Evolutionary conservation across 2,113 vertebrate genomes (phyloP).

Genomic region (Labeo catla): DNA sequence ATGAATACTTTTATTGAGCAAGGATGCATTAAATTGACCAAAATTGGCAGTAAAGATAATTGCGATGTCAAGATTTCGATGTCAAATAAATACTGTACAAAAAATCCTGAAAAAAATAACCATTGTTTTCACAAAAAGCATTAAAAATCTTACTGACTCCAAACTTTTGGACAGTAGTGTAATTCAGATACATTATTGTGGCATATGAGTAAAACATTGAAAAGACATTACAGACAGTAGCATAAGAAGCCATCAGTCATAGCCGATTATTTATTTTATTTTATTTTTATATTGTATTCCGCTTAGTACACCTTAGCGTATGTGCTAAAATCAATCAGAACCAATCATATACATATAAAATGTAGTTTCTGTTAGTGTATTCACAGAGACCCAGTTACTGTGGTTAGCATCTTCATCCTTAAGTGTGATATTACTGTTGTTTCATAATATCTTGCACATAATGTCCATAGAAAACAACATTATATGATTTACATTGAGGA

Average conservation of each 20-base stretch:
- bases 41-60: not conserved
- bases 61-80: not conserved
- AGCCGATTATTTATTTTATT: not conserved
- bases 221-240: not conserved
- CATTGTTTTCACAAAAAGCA: not conserved
- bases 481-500: slow-evolving; percentile 25
- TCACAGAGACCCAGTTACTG: not conserved
- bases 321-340: not conserved
- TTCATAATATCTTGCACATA: slow-evolving; percentile 6
- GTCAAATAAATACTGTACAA: too few relatives aligned
- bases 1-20: not conserved
- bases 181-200: not conserved
- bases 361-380: not conserved
- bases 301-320: not conserved
- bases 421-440: slow-evolving; percentile 22
- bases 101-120: too few relatives aligned
- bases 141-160: not conserved
- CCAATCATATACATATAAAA: not conserved
- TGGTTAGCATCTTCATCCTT: slow-evolving; percentile 17
- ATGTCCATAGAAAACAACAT: slow-evolving; percentile 15
- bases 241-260: not conserved
- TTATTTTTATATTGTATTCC: not conserved
- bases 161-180: not conserved
- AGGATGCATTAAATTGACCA: not conserved
- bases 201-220: not conserved